These are phyloP conservation scores for Atrichornis clamosus DNA, from an alignment of 2,113 vertebrate genomes.

Conservation along the genomic window DNA sequence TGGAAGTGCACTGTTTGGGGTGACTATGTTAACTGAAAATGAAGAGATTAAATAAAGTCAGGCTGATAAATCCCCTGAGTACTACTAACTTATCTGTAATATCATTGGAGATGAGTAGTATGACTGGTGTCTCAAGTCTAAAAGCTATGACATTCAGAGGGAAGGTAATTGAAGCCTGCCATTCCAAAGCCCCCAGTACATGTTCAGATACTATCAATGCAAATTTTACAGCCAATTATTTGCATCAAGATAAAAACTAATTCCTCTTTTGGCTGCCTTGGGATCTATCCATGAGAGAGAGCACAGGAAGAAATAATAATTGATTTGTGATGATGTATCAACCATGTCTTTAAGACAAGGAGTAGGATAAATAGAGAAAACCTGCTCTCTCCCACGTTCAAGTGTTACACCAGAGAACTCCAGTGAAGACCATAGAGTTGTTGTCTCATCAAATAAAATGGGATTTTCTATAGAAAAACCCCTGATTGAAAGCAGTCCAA, in stretches of 20 bases:
- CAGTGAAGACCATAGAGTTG: background rate
- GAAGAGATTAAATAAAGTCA: background rate
- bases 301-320: background rate
- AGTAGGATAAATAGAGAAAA: background rate
- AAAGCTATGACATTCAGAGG: background rate
- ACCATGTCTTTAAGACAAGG: background rate
- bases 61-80: background rate
- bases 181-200: background rate
- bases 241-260: conserved; percentile 16
- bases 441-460: background rate
- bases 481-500: background rate
- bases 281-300: background rate
- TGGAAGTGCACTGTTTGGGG: background rate
- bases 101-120: background rate
- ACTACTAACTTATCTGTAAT: background rate
- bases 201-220: background rate
- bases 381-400: background rate
- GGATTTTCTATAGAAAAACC: background rate
- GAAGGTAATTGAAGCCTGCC: background rate
- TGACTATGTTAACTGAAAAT: conserved; percentile 1
- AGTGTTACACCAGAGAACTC: background rate
- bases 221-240: background rate
- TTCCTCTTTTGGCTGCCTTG: background rate
- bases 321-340: background rate
- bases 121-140: background rate